Evolutionary conservation across 2,797 vertebrate species (phyloP), one percentile per base, ranked within the genome.

Genomic region (Microcaecilia unicolor): DNA sequence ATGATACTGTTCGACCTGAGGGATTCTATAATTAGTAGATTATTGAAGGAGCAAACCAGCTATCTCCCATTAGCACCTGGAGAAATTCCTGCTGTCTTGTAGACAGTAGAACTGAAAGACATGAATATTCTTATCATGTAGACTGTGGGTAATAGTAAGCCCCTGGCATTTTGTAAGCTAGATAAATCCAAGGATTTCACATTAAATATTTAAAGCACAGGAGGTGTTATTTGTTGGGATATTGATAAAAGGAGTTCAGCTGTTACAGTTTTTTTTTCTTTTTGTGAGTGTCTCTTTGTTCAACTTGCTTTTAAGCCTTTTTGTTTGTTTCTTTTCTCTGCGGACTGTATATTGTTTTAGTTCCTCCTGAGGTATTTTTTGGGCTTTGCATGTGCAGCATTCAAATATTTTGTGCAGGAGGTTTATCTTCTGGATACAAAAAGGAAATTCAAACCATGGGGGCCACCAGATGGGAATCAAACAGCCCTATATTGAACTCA

Each of bases 191-290:
- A 61, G 66, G 66, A 72, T 68, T 81, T 88, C 48, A 55, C 65
- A 84, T 89, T 81, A 85, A 92, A 89, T 89, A 93, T 90, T 91
- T 86, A 90, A 89, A 84, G 72, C 80, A 72, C 77, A 83, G 78
- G 78, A 84, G 81, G 75, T 83, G 67, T 87, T 90, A 81, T 88
- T 91, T 87, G 84, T 86, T 80, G 80, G 76, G 75, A 48, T 69
- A 61, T 45, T 73, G 74, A 80, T 73, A 75, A 76, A 74, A 55
- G 56, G 31, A 68, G 35, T 76, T 76, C 55, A 68, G 48, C 36
- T 39, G 58, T 62, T 63, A 51, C 48, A 62, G 48, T 43, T 55
- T 56, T 46, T 68, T 61, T 41, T 32, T n/a, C n/a, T 41, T 64
- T 72, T 26, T 10, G 35, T 38, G 70, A 70, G 56, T 45, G 41